Percentiles rank a stretch among this genome's conserved stretches.
Conservation (phyloP, 2,888 invertebrate species). For the Brassicogethes aeneus region DNA sequence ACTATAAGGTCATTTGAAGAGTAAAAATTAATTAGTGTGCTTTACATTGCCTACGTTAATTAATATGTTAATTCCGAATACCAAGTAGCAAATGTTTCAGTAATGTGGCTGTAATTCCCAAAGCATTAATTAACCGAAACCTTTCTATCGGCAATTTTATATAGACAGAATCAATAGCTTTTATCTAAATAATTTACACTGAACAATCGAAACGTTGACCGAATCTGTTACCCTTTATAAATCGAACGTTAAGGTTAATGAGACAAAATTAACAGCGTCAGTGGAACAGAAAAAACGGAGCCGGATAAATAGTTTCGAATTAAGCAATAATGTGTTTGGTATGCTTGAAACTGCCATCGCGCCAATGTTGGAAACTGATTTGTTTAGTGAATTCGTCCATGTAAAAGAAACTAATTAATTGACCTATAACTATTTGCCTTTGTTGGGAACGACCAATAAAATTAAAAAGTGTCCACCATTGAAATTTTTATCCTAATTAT, state of each 20-base stretch:
- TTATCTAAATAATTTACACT: too few species aligned
- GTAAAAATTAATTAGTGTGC: too few species aligned
- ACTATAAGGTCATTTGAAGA: too few species aligned
- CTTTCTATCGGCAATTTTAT: too few species aligned
- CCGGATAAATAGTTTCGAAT: conserved; percentile 2
- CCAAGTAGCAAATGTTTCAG: too few species aligned
- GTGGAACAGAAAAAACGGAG: background rate
- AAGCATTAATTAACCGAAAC: too few species aligned
- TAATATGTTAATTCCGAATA: too few species aligned
- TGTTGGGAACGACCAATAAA: conserved; percentile 4
- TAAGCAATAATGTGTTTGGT: conserved; percentile 8
- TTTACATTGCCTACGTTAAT: too few species aligned
- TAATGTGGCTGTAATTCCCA: too few species aligned
- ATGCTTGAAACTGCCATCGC: conserved; percentile 6
- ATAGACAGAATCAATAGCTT: too few species aligned
- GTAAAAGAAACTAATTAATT: conserved; percentile 5
- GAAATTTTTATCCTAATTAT: conserved; percentile 3
- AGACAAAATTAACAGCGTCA: conserved; percentile 5
- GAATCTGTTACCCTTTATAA: background rate
- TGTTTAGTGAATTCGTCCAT: conserved; percentile 14
- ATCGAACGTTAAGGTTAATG: conserved; percentile 2
- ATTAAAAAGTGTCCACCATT: background rate
- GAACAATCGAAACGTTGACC: too few species aligned
- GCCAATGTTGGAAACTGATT: conserved; percentile 9
- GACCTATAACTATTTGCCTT: conserved; percentile 2